Evolutionary conservation across 2,113 vertebrate genomes (phyloP).

Genomic region (Fregetta grallaria): DNA sequence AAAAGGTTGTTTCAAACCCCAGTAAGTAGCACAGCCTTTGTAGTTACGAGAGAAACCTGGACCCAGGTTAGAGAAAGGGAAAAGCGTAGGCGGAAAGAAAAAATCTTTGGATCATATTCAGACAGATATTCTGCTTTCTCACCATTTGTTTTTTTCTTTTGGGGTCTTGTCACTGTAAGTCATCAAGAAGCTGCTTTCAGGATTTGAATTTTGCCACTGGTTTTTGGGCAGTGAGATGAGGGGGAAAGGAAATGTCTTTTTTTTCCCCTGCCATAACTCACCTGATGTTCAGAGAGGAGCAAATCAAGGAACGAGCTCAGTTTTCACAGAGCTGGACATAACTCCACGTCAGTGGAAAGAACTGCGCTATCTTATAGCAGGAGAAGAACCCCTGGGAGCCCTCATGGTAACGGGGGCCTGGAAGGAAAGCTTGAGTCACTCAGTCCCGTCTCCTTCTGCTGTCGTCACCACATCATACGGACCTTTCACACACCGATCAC

Average conservation of each 20-base stretch:
- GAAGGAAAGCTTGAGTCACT: conserved; percentile 63
- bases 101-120: background rate
- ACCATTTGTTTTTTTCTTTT: background rate
- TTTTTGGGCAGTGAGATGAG: background rate
- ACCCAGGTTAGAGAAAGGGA: background rate
- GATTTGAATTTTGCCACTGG: background rate
- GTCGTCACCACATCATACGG: background rate
- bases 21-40: background rate
- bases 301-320: conserved; percentile 13
- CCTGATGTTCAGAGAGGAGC: conserved; percentile 33
- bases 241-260: background rate
- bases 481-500: conserved; percentile 44
- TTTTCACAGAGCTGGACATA: background rate
- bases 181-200: background rate
- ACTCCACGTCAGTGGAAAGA: conserved; percentile 53
- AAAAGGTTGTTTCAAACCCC: background rate
- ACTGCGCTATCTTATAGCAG: conserved; percentile 31
- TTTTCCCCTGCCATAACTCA: background rate
- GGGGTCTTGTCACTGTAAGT: background rate
- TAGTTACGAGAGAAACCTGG: background rate
- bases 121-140: background rate
- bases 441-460: conserved; percentile 6
- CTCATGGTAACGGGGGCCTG: background rate
- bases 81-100: background rate
- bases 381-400: conserved; percentile 41